Conservation (phyloP, 2,888 invertebrate species). For the Heterodera filipjevi region DNA sequence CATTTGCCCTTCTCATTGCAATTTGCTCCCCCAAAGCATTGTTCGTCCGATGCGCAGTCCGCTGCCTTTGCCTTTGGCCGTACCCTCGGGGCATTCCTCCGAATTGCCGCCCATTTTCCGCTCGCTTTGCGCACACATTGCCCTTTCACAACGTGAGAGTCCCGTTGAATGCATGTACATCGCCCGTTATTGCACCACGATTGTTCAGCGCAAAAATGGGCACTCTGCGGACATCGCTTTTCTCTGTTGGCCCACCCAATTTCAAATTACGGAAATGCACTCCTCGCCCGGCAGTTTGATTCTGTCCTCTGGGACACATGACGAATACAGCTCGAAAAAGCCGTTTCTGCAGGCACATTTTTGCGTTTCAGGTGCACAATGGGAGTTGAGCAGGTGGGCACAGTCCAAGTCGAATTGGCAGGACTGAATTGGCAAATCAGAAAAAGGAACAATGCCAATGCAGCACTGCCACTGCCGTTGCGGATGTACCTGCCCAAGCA, state of each 20-base stretch:
- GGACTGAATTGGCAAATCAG: neutral
- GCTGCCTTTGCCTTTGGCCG: neutral
- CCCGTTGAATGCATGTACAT: slow-evolving; percentile 20
- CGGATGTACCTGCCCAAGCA: neutral
- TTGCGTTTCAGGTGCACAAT: neutral
- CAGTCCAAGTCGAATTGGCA: slow-evolving; percentile 9
- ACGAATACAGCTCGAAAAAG: slow-evolving; percentile 12
- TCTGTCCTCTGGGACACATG: slow-evolving; percentile 40
- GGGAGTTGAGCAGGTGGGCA: neutral
- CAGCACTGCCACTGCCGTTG: neutral
- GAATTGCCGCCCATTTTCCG: neutral
- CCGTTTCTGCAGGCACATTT: neutral
- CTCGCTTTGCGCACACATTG: neutral
- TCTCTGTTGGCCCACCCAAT: neutral
- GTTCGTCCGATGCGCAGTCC: neutral
- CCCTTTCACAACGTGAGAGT: neutral
- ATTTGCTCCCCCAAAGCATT: neutral
- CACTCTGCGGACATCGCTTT: neutral
- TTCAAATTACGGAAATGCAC: slow-evolving; percentile 26
- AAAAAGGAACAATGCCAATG: neutral
- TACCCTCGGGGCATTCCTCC: neutral
- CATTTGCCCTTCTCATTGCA: too few species aligned
- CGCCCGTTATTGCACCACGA: slow-evolving; percentile 17
- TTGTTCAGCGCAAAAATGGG: neutral
- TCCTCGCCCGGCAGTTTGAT: slow-evolving; percentile 37